Percentiles rank a stretch among this genome's conserved stretches.
These are phyloP conservation scores for Micronycteris hirsuta DNA, from an alignment of 2,113 vertebrate species.

Conservation along the genomic window DNA sequence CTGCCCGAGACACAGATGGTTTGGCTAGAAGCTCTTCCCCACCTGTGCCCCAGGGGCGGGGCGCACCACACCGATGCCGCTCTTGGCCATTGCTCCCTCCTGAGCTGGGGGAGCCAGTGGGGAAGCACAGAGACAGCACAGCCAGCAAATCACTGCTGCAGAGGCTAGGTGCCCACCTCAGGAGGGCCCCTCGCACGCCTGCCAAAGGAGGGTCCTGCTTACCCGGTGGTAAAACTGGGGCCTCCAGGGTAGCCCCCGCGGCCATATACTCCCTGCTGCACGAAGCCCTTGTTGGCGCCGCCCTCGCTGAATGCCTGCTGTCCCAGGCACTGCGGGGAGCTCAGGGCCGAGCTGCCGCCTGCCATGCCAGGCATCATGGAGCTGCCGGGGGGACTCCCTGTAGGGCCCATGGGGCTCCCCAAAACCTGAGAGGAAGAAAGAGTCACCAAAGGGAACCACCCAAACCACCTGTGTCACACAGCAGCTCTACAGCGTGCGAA, in stretches of 20 bases:
- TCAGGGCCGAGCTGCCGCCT: constrained; percentile 86
- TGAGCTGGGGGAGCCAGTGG: not conserved
- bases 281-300: constrained; percentile 84
- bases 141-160: not conserved
- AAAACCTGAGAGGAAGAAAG: constrained; percentile 84
- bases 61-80: fast-evolving
- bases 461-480: not conserved
- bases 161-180: not conserved
- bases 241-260: constrained; percentile 82
- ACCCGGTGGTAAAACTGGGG: constrained; percentile 88
- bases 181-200: not conserved
- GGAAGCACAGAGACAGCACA: not conserved
- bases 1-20: constrained; percentile 69
- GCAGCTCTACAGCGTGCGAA: not conserved
- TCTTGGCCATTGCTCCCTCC: not conserved
- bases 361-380: constrained; percentile 89
- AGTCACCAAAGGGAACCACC: not conserved
- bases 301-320: constrained; percentile 91
- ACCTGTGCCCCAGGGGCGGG: not conserved
- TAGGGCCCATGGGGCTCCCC: constrained; percentile 92
- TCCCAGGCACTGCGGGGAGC: constrained; percentile 88
- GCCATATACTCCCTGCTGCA: constrained; percentile 89
- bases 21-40: not conserved
- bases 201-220: constrained; percentile 41
- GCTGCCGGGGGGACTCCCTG: constrained; percentile 88